Evolutionary conservation across 2,888 invertebrate species (phyloP).

Genomic region (Leptopterna dolabrata): DNA sequence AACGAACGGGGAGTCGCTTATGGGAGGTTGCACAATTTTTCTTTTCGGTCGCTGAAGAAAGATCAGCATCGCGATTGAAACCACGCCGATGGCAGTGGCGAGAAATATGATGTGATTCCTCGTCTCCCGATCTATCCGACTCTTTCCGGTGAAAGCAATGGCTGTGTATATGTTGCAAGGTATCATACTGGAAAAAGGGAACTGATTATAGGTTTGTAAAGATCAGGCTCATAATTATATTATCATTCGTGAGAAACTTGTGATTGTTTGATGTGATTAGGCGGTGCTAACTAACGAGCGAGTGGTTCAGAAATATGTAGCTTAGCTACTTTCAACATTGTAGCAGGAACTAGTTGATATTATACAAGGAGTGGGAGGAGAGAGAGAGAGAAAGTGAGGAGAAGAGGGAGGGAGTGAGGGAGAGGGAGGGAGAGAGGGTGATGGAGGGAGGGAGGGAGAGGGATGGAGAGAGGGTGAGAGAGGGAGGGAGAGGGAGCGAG

Average conservation of each 20-base stretch:
- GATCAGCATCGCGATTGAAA: conserved; percentile 70
- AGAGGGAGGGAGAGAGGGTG: too few relatives aligned
- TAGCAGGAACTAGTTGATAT: too few relatives aligned
- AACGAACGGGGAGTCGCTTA: conserved; percentile 70
- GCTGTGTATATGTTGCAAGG: conserved; percentile 57
- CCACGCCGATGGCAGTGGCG: conserved; percentile 54
- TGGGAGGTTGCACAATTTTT: conserved; percentile 67
- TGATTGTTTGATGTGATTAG: too few relatives aligned
- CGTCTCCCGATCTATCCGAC: conserved; percentile 58
- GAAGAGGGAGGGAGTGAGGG: too few relatives aligned
- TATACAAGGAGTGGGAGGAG: too few relatives aligned
- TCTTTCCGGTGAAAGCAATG: conserved; percentile 57
- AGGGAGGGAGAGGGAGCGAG: too few relatives aligned
- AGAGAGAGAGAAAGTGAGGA: too few relatives aligned
- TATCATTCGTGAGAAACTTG: background rate
- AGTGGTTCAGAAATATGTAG: too few relatives aligned
- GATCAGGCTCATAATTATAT: background rate
- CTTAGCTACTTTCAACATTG: too few relatives aligned
- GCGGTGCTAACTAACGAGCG: too few relatives aligned
- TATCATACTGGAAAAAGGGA: conserved; percentile 54
- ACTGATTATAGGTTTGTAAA: background rate
- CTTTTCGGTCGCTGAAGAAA: conserved; percentile 71
- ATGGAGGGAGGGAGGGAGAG: too few relatives aligned
- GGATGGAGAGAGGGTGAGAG: too few relatives aligned
- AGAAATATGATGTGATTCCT: conserved; percentile 56